These are phyloP conservation scores for Onthophagus taurus DNA, from an alignment of 1,140 invertebrate species.

Conservation along the genomic window DNA sequence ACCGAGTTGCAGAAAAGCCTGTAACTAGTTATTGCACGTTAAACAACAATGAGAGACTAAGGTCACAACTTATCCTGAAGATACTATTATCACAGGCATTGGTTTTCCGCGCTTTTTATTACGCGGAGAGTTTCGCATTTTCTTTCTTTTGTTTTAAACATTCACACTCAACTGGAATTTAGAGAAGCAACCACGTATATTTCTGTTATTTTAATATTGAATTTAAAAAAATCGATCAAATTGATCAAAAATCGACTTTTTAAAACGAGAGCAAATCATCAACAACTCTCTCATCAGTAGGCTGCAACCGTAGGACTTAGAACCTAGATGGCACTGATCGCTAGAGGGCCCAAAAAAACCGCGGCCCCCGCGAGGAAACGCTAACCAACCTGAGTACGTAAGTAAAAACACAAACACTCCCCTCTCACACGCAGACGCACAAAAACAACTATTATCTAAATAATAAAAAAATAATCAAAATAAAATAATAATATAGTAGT, in stretches of 20 bases:
- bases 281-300: conserved; percentile 25
- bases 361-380: conserved; percentile 22
- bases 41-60: conserved; percentile 43
- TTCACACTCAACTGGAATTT: conserved; percentile 21
- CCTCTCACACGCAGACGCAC: conserved; percentile 9
- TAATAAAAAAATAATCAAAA: conserved; percentile 14
- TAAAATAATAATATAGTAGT: conserved; percentile 20
- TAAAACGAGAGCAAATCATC: no score
- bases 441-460: conserved; percentile 10
- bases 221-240: no score
- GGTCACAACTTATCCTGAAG: conserved; percentile 45
- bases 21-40: conserved; percentile 26
- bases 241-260: no score
- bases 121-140: conserved; percentile 20
- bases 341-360: conserved; percentile 15
- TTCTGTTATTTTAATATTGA: no score
- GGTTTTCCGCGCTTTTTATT: conserved; percentile 21
- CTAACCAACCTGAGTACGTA: conserved; percentile 30
- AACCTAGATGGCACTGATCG: conserved; percentile 31
- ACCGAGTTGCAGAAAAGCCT: conserved; percentile 21
- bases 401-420: conserved; percentile 16
- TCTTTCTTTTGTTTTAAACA: conserved; percentile 13
- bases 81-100: conserved; percentile 45
- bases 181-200: conserved; percentile 24
- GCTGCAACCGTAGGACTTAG: conserved; percentile 30